Conservation (phyloP, 64 coral and sea anemone species). For the Actinia equina region DNA sequence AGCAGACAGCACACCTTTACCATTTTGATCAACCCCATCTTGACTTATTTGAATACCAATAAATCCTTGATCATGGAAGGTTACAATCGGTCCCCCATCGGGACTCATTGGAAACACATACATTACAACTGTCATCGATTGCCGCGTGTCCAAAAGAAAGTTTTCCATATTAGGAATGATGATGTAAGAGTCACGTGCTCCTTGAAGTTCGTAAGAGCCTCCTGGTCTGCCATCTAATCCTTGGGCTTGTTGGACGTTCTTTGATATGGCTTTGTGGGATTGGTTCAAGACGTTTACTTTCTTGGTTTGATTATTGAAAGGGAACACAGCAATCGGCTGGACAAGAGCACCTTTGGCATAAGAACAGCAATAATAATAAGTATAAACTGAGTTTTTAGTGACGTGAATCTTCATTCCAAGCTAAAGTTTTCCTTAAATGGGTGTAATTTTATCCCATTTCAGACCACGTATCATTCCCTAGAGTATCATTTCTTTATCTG, state of each 20-base stretch:
- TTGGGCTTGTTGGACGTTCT: constrained; percentile 2
- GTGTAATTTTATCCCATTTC: too few relatives aligned
- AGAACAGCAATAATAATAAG: too few relatives aligned
- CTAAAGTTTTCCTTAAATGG: too few relatives aligned
- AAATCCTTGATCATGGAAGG: constrained; percentile 35
- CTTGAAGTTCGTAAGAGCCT: constrained; percentile 28
- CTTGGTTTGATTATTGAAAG: constrained; percentile 17
- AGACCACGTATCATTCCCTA: too few relatives aligned
- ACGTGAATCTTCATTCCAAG: too few relatives aligned
- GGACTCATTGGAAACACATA: constrained; percentile 50
- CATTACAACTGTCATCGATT: constrained; percentile 55
- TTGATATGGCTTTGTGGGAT: constrained; percentile 28
- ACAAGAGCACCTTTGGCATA: constrained; percentile 1
- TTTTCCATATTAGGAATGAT: constrained; percentile 38
- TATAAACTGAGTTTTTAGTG: too few relatives aligned
- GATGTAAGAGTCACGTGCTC: constrained; percentile 42
- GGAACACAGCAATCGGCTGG: constrained; percentile 55
- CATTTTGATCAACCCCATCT: constrained; percentile 21
- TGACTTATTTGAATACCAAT: constrained; percentile 69
- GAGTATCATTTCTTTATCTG: too few relatives aligned
- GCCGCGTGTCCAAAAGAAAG: constrained; percentile 41
- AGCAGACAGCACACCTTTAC: constrained; percentile 42
- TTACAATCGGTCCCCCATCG: constrained; percentile 53
- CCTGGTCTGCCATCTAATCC: constrained; percentile 11
- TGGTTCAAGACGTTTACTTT: constrained; percentile 47